Evolutionary conservation across 1,140 invertebrate genomes (phyloP).

Genomic region (Anoplolepis gracilipes): DNA sequence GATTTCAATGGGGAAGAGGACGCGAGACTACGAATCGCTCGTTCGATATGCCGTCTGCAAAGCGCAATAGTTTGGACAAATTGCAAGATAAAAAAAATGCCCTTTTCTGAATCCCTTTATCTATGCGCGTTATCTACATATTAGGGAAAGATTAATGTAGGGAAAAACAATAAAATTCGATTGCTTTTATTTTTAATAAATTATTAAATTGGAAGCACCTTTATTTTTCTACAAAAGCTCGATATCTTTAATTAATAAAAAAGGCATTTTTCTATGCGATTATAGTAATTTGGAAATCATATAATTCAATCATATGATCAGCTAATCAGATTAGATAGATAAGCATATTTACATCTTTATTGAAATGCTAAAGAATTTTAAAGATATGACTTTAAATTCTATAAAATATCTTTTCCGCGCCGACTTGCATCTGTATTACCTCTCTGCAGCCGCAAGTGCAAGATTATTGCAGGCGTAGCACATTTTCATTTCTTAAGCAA

Average conservation of each 20-base stretch:
- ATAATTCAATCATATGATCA: too few species aligned
- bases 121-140: not conserved
- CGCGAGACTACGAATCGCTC: conserved; percentile 71
- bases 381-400: conserved; percentile 12
- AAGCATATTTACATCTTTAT: not conserved
- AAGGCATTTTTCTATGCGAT: not conserved
- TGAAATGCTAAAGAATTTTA: not conserved
- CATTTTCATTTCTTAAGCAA: conserved; percentile 21
- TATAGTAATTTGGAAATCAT: not conserved
- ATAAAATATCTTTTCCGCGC: not conserved
- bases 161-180: not conserved
- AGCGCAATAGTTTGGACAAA: conserved; percentile 59
- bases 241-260: not conserved
- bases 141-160: not conserved
- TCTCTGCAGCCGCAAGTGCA: not conserved
- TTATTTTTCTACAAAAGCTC: not conserved
- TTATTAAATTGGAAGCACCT: not conserved
- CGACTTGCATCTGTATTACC: not conserved
- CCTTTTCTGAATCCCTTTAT: conserved; percentile 31
- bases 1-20: conserved; percentile 81
- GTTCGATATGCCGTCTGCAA: conserved; percentile 76
- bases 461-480: not conserved
- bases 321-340: not conserved
- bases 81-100: conserved; percentile 63
- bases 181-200: not conserved